A percentile compares a stretch with the other conserved stretches of the same genome.
Conservation (phyloP, 2,797 vertebrate species). For the Chelonia mydas region DNA sequence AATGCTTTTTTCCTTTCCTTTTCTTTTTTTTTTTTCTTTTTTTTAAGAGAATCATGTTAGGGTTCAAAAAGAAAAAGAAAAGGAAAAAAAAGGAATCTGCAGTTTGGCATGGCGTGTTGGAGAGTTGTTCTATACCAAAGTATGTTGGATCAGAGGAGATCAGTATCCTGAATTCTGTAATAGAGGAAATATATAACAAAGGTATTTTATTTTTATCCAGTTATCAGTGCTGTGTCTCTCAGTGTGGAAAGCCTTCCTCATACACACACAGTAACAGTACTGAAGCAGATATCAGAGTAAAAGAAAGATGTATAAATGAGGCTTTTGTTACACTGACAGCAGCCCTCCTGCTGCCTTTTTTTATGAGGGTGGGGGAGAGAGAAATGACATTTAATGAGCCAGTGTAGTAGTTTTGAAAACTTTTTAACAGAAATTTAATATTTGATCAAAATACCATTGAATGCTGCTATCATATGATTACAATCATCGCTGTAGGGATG, state of each 20-base stretch:
- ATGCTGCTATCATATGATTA: background rate
- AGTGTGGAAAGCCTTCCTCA: background rate
- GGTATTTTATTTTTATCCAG: background rate
- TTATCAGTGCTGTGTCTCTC: background rate
- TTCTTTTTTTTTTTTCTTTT: background rate
- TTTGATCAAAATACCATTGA: background rate
- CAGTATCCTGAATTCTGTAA: background rate
- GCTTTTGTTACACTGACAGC: rapidly evolving
- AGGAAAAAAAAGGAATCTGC: background rate
- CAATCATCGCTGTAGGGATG: background rate
- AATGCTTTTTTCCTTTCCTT: background rate
- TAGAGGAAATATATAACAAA: background rate
- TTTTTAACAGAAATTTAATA: background rate
- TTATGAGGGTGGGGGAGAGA: background rate
- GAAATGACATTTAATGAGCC: background rate
- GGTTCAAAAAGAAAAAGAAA: background rate
- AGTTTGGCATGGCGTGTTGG: background rate
- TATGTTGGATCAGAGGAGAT: background rate
- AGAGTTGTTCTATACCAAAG: background rate
- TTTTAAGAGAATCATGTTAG: background rate
- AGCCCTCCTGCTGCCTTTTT: background rate
- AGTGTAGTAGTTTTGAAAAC: background rate
- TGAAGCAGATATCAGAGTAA: background rate
- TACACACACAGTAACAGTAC: background rate
- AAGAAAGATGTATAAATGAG: background rate